Evolutionary conservation across 2,113 vertebrate genomes (phyloP), one percentile per base, ranked within the genome.

Genomic region (Lipophrys pholis): DNA sequence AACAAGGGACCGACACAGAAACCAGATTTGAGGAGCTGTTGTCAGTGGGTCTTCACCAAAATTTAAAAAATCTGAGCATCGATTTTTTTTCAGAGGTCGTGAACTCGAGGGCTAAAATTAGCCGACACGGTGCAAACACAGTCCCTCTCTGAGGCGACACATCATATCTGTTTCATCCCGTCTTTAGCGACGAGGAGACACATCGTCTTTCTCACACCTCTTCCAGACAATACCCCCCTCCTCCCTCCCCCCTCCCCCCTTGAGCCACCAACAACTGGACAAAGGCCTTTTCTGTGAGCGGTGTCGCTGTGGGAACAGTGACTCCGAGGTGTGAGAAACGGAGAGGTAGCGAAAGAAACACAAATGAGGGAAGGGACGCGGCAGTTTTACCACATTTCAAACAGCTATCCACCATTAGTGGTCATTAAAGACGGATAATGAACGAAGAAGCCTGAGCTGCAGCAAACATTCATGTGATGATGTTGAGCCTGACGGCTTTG

Each of bases 151-250:
- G 15, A 30, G 21, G 21, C 21, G 21, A 30, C 21, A 30, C 21
- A 30, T 30, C 21, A 30, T 30, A 30, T 30, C n/a, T n/a, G n/a
- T 5, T 50, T 50, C 48, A 50, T 50, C 48, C 15, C 9, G 8
- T 15, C 15, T 12, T 12, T 12, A 48, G 45, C 45, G 4, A 30
- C 14, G 6, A 62, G 49, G 60, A 83, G 81, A 42, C 65, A 3
- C 17, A 9, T 63, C 39, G 52, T 81, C 73, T 69, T 77, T 58
- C 69, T 87, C 73, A 66, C 78, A 79, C 75, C 61, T 80, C 21
- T 60, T 48, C 17, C 2, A 73, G 46, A 84, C 69, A 82, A 77
- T 46, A 39, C 14, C 21, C 45, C 15, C 53, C 2, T 0, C 45
- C 15, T 49, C 21, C 21, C 21, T 4, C 21, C 4, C 21, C 21